These are phyloP conservation scores for Muscicapa comitata DNA, from an alignment of 2,797 vertebrate species.

Conservation along the genomic window DNA sequence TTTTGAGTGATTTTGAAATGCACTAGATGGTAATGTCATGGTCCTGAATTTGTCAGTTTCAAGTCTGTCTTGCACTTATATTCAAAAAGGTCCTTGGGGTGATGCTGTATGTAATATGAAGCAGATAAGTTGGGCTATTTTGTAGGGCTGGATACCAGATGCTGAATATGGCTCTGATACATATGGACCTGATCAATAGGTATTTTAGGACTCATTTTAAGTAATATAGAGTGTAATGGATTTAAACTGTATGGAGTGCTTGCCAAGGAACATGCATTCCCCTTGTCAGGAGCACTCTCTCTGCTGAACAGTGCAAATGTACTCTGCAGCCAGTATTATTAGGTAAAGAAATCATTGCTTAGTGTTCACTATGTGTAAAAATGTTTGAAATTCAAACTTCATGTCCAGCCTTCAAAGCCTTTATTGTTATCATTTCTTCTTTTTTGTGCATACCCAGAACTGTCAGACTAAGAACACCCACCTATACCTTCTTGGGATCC, in stretches of 20 bases:
- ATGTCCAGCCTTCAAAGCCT: background rate
- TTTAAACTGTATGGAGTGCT: background rate
- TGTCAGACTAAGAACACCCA: background rate
- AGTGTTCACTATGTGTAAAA: background rate
- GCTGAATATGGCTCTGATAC: background rate
- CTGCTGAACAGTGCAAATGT: background rate
- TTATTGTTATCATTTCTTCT: background rate
- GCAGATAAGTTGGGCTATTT: background rate
- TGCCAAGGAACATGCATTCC: background rate
- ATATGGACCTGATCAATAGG: background rate
- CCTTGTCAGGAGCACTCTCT: background rate
- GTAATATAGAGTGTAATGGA: background rate
- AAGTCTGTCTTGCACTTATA: background rate
- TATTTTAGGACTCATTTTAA: background rate
- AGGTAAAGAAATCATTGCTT: background rate
- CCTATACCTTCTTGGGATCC: background rate
- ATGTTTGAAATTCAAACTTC: background rate
- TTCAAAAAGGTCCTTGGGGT: background rate
- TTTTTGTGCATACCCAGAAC: background rate
- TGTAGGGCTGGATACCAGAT: background rate
- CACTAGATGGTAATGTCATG: background rate
- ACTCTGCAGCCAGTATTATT: background rate
- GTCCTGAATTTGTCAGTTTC: background rate
- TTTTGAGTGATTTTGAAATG: background rate
- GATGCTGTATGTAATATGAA: background rate